Conservation (phyloP, 2,113 vertebrate species). For the Leucopsar rothschildi region DNA sequence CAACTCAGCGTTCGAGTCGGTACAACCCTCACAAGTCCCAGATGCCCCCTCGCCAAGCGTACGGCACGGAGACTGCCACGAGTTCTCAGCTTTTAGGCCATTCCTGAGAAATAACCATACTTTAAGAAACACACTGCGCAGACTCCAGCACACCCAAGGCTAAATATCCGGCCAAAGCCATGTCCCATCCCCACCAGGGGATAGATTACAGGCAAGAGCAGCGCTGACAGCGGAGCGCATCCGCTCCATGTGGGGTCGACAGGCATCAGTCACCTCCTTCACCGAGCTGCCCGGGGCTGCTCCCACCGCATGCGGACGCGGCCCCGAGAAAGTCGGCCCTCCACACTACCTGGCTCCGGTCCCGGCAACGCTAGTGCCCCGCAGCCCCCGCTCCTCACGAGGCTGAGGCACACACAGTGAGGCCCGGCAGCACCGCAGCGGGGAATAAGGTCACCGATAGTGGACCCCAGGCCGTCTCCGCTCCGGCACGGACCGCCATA, state of each 20-base stretch:
- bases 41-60: fast-evolving
- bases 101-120: not conserved
- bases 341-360: not conserved
- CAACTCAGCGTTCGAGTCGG: not conserved
- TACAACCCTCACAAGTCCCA: fast-evolving
- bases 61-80: not conserved
- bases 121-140: not conserved
- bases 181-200: not conserved
- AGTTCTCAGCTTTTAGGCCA: not conserved
- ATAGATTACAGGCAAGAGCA: not conserved
- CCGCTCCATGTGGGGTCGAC: fast-evolving
- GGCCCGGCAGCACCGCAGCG: not conserved
- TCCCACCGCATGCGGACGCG: not conserved
- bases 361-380: not conserved
- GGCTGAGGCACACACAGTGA: not conserved
- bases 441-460: not conserved
- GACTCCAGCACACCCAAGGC: not conserved
- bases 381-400: not conserved
- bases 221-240: not conserved
- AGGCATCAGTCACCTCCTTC: not conserved
- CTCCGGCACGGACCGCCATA: not conserved
- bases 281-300: not conserved
- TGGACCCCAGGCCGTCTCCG: not conserved
- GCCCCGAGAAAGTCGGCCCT: not conserved
- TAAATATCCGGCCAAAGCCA: not conserved